Evolutionary conservation across 2,113 vertebrate genomes (phyloP).

Genomic region (Cyprinodon tularosa): DNA sequence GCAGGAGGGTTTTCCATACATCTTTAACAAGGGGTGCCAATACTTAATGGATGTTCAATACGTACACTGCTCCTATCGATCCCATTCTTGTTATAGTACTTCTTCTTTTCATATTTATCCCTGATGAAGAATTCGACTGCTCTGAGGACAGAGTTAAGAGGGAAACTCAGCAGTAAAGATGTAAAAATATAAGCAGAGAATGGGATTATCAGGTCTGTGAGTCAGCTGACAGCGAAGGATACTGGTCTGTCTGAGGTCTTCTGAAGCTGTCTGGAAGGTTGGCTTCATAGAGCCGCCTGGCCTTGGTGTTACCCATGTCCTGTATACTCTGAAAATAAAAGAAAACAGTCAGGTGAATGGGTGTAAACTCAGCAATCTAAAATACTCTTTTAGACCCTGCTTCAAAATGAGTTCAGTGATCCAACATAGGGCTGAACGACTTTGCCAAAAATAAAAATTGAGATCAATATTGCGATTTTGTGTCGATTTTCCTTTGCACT

Average conservation of each 20-base stretch:
- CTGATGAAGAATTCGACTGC: constrained; percentile 98
- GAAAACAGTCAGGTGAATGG: not conserved
- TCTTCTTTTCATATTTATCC: constrained; percentile 98
- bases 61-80: constrained; percentile 87
- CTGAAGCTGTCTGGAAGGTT: constrained; percentile 88
- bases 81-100: constrained; percentile 93
- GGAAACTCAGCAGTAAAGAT: not conserved
- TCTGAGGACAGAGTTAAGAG: constrained; percentile 77
- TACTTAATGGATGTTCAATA: constrained; percentile 47
- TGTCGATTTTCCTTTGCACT: too few relatives aligned
- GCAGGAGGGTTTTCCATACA: not conserved
- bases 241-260: constrained; percentile 76
- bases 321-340: constrained; percentile 88
- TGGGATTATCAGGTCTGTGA: not conserved
- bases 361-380: not conserved
- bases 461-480: too few relatives aligned
- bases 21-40: not conserved
- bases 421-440: not conserved
- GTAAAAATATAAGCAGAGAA: not conserved
- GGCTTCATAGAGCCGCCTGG: constrained; percentile 87
- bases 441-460: too few relatives aligned
- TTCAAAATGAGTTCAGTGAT: not conserved
- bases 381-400: not conserved
- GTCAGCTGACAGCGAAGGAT: constrained; percentile 53
- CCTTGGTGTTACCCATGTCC: constrained; percentile 96